phyloP scores from a whole-genome alignment of 2,797 vertebrate genomes.

The Hemitrygon akajei region DNA sequence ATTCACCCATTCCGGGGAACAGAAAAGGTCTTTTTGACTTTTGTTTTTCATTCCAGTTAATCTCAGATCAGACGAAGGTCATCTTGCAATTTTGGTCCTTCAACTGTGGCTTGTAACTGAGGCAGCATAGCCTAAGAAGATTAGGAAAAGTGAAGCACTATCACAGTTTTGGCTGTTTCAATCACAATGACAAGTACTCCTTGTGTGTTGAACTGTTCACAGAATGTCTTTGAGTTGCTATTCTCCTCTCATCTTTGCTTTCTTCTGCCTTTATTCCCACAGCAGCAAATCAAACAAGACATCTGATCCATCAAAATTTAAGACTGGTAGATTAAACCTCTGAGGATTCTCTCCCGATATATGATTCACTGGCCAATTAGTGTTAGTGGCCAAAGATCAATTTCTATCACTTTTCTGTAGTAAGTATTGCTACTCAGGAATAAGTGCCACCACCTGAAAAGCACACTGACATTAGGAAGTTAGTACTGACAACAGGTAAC shows the following conservation, averaged over 20 bases:
- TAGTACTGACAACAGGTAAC: no score
- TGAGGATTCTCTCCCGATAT: no score
- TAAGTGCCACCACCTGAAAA: no score
- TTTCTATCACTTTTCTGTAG: no score
- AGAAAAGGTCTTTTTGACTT: constrained; percentile 3
- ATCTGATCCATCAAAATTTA: background rate
- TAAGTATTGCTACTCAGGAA: no score
- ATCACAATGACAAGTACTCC: background rate
- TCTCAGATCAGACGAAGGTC: constrained; percentile 32
- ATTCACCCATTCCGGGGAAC: constrained; percentile 13
- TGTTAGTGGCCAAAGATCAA: no score
- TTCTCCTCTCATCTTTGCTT: background rate
- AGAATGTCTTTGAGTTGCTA: background rate
- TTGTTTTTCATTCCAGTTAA: constrained; percentile 21
- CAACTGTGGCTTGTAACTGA: constrained; percentile 12
- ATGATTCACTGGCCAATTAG: no score
- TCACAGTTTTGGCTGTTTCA: background rate
- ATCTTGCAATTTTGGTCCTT: constrained; percentile 2
- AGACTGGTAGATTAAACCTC: background rate
- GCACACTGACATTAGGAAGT: no score
- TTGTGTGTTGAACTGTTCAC: background rate
- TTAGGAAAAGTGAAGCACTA: constrained; percentile 1
- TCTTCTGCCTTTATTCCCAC: background rate
- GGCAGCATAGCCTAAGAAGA: background rate
- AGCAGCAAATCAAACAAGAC: background rate